phyloP scores from a whole-genome alignment of 2,888 invertebrate species.

The Apamea crenata region DNA sequence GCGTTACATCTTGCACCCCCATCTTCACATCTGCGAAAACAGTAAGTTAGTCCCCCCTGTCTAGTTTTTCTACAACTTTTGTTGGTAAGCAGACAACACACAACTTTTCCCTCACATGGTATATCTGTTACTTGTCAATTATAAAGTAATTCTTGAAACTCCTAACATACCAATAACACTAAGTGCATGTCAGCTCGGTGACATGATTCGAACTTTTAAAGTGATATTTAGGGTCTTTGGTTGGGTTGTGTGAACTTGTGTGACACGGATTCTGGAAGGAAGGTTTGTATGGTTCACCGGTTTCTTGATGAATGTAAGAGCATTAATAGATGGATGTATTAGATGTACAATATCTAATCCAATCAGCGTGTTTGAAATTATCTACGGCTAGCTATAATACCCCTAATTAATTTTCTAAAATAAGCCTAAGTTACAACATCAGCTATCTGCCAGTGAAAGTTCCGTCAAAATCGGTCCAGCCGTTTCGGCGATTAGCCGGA shows the following conservation, averaged over 20 bases:
- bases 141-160: slow-evolving; percentile 4
- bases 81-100: background rate
- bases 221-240: background rate
- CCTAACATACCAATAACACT: slow-evolving; percentile 3
- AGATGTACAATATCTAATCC: too few relatives aligned
- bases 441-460: too few relatives aligned
- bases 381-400: too few relatives aligned
- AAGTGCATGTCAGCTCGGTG: slow-evolving; percentile 8
- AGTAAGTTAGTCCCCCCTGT: slow-evolving; percentile 29
- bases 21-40: slow-evolving; percentile 30
- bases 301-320: background rate
- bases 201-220: slow-evolving; percentile 2
- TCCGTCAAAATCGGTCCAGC: too few relatives aligned
- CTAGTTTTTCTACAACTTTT: slow-evolving; percentile 25
- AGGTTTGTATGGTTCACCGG: background rate
- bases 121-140: slow-evolving; percentile 15
- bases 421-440: too few relatives aligned
- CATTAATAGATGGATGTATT: too few relatives aligned
- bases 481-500: too few relatives aligned
- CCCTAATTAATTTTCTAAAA: too few relatives aligned
- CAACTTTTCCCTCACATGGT: background rate
- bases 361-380: too few relatives aligned
- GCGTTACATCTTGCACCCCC: background rate
- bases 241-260: slow-evolving; percentile 1
- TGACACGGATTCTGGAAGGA: background rate